Base-by-base conservation (phyloP, 2,888 invertebrate species). In the Prenolepis imparis region DNA sequence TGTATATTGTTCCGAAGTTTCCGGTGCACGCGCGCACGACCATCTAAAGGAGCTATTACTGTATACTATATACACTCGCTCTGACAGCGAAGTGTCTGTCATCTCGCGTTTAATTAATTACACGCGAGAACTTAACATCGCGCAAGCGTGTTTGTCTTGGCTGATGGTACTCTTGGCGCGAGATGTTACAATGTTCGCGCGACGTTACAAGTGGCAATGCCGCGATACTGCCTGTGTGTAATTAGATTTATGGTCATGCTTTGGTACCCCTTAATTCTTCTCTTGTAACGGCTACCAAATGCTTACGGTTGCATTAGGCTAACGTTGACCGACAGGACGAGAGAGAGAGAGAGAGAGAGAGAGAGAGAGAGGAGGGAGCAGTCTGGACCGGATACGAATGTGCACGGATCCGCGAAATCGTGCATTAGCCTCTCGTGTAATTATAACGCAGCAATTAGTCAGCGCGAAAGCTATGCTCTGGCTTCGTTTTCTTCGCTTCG, bases 31-130 rank as follows among this genome's bases (percentile, higher is more conserved):
- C 41, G 59, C 78, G 68, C 68, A 41, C 67, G 41, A 41, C 41
- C n/a, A 32, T 21, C 59, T 80, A 59, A 78, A 78, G 78, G 68
- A 80, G 78, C 78, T 80, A 80, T 80, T 80, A 80, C 44, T 59
- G 70, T 44, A 59, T 70, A 59, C 44, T 55, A 36, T 66, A 75
- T 66, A 70, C 55, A 70, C 24, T 12, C 59, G 68, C 36, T 52
- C n/a, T 68, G 59, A 70, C 78, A 70, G 59, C 70, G 12, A 80
- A 80, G 78, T 80, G 78, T 80, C 78, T 80, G 70, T 80, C 78
- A 80, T 80, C 78, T 70, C 59, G 78, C 78, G 70, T 80, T 80
- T 80, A 80, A 80, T 80, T 80, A 80, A 80, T 80, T 80, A 70
- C 70, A 80, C 70, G 78, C 59, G 59, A 66, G 77, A 80, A 80